Evolutionary conservation across 2,113 vertebrate species (phyloP), one percentile per base, ranked within the genome.

Genomic region (Cheilinus undulatus): DNA sequence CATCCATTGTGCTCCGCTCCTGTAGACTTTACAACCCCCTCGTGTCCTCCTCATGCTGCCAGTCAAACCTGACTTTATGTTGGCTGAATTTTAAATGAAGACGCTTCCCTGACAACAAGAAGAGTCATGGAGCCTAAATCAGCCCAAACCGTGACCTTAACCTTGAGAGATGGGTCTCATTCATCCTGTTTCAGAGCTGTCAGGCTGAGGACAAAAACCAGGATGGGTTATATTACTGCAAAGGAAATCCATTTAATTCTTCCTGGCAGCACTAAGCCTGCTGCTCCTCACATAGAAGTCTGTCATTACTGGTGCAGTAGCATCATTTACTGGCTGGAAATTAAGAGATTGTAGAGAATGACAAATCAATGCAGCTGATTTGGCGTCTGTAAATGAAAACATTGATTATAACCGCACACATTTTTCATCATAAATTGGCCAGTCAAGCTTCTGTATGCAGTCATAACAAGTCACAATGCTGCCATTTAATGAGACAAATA

Each of bases 1-100:
- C 76, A 80, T 84, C 83, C 76, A 50, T 86, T 77, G 32, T 45
- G 54, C 66, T 46, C 17, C 24, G 73, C 79, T 71, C 63, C 83
- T 43, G 58, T 64, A 77, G 71, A 53, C 65, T 68, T 78, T 58
- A 76, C 82, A 79, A 74, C 79, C 83, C 80, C 83, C 75, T 6
- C 40, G 17, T 28, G 53, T 26, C 45, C 45, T 17, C 5, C 67
- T 36, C 34, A 0, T 7, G 27, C 80, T 78, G 86, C 70, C 84
- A 85, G 42, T 88, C 89, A 85, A 79, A 81, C 46, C 80, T 60
- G 72, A 70, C 34, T 78, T 54, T 34, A 65, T 66, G 75, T 69
- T 26, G 27, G 1, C 52, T 84, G 85, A 80, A 89, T 89, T 86
- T 83, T 48, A 86, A 89, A 90, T 81, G 73, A 73, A 86, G 71